phyloP scores from a whole-genome alignment of 2,797 vertebrate genomes.

The Tadarida brasiliensis region DNA sequence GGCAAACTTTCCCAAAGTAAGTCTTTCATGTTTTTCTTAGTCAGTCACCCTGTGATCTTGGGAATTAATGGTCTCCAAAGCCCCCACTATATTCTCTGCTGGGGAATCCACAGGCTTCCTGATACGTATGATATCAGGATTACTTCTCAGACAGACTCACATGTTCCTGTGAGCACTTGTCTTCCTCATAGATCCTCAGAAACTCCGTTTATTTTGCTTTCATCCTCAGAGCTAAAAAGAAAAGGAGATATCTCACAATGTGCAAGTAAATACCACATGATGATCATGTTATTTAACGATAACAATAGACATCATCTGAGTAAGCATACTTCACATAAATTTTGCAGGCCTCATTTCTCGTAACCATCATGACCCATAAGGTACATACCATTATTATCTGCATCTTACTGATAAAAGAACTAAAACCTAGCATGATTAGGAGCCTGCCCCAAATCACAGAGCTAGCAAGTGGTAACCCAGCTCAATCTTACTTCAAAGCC shows the following conservation, averaged over 20 bases:
- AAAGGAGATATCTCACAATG: not conserved
- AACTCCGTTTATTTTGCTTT: slow-evolving; percentile 19
- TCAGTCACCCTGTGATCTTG: not conserved
- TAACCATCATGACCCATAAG: not conserved
- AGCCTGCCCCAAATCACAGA: not conserved
- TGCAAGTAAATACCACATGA: slow-evolving; percentile 18
- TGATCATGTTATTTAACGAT: not conserved
- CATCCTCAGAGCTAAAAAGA: slow-evolving; percentile 43
- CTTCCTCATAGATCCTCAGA: not conserved
- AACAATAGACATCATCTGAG: not conserved
- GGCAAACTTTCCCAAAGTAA: not conserved
- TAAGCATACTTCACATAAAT: not conserved
- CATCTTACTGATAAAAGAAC: not conserved
- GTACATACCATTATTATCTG: not conserved
- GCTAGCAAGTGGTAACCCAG: not conserved
- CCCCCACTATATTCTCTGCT: not conserved
- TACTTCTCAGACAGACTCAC: slow-evolving; percentile 11
- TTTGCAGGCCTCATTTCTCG: slow-evolving; percentile 17
- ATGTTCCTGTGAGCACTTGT: not conserved
- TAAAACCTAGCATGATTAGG: slow-evolving; percentile 5
- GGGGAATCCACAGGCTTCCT: not conserved
- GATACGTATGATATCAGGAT: not conserved
- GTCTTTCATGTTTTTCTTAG: not conserved
- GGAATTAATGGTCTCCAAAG: not conserved
- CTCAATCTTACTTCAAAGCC: slow-evolving; percentile 3